Evolutionary conservation across 2,888 invertebrate species (phyloP), one percentile per base, ranked within the genome.

Genomic region (Epinotia ramella): DNA sequence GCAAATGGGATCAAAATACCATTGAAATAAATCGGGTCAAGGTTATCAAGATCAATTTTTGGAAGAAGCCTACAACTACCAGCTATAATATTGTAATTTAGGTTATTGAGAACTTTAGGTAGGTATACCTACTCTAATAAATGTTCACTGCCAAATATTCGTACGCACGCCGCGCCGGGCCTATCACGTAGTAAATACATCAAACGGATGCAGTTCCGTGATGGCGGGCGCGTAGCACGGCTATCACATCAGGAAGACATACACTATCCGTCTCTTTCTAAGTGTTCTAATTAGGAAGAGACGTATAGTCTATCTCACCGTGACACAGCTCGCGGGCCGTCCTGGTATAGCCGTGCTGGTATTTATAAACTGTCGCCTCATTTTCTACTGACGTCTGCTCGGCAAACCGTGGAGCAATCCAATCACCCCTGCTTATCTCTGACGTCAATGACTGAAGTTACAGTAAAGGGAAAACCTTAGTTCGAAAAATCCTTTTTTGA

Each of bases 391-490:
- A 71, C 71, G 73, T 67, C 59, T 65, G 56, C 18, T 13, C 60
- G 20, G 46, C 44, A 40, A 59, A 65, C 70, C 24, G 18, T 33
- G 66, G 66, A 67, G 62, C 76, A 67, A 67, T 72, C 76, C 76
- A 67, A 67, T 72, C 76, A 66, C 65, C 76, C 72, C 53, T 12
- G 56, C 46, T 46, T 69, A 65, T 70, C 46, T 66, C 53, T 70
- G 72, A 76, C 76, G 76, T 71, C 71, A 76, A 72, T 64, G 67
- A 46, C 40, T 66, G 69, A 60, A 69, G 28, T 40, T 20, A 57
- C 69, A 46, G 24, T 60, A 18, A 46, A 60, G 28, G 13, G 9
- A 12, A 40, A 40, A 7, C 33, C 33, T 33, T 7, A 33, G 7
- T 33, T 33, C 33, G 40, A 40, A 40, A 9, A 9, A 40, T 9